phyloP scores from a whole-genome alignment of 2,113 vertebrate species.

The Ceratotherium simum region DNA sequence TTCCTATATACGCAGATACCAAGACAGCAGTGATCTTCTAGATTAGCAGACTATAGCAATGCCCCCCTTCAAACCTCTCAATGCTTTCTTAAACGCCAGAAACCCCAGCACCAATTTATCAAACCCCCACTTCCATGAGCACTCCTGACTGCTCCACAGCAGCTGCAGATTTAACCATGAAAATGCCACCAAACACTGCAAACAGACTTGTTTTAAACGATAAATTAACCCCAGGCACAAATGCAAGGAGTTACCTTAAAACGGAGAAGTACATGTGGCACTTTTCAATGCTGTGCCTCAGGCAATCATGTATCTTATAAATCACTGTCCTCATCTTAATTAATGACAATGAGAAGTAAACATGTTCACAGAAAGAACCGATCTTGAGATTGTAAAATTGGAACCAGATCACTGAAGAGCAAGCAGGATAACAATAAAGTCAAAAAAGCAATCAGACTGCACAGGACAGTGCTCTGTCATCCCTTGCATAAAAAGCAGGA shows the following conservation, averaged over 20 bases:
- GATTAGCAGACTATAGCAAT: neutral
- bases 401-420: neutral
- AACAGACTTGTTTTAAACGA: conserved; percentile 11
- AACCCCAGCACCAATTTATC: neutral
- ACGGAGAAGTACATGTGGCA: neutral
- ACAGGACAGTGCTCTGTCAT: neutral
- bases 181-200: neutral
- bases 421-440: neutral
- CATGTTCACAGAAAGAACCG: neutral
- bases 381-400: neutral
- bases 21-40: fast-evolving
- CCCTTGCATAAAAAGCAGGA: neutral
- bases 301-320: neutral
- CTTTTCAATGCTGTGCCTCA: neutral
- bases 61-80: neutral
- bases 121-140: neutral
- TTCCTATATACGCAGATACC: neutral
- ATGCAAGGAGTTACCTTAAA: neutral
- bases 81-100: conserved; percentile 36
- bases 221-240: neutral
- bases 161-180: neutral
- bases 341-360: neutral
- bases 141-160: neutral
- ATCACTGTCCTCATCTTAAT: neutral
- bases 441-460: neutral